phyloP scores from a whole-genome alignment of 2,113 vertebrate genomes.

The Vulpes ferrilata region DNA sequence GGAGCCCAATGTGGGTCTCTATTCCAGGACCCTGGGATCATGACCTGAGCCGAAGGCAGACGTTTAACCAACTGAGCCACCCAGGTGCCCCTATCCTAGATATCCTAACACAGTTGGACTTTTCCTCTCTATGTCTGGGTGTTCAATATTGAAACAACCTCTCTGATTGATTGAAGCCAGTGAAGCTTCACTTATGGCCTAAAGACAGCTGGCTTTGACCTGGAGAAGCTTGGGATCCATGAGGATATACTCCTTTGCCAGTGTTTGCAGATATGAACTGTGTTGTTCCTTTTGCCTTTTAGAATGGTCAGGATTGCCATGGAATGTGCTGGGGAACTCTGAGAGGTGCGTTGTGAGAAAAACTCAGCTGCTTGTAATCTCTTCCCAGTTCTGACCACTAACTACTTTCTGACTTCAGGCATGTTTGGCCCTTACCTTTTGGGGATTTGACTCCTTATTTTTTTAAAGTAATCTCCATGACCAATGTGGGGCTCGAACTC shows the following conservation, averaged over 20 bases:
- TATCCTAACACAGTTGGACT: background rate
- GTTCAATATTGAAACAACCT: background rate
- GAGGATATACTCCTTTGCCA: background rate
- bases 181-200: background rate
- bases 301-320: background rate
- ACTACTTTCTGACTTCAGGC: background rate
- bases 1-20: no score
- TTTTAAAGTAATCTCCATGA: background rate
- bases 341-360: background rate
- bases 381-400: background rate
- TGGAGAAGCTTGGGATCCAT: background rate
- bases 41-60: no score
- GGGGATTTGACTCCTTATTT: background rate
- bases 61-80: no score
- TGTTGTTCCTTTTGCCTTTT: background rate
- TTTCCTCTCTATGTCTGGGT: background rate
- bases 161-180: background rate
- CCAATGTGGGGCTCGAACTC: background rate
- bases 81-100: no score
- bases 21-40: no score
- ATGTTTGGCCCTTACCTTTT: background rate
- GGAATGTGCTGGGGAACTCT: background rate
- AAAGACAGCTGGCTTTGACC: background rate
- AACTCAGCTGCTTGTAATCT: background rate
- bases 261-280: accelerated